Percentiles rank a stretch among this genome's conserved stretches.
These are phyloP conservation scores for Gambusia yucatana DNA, from an alignment of 2,797 vertebrate species.

Conservation along the genomic window DNA sequence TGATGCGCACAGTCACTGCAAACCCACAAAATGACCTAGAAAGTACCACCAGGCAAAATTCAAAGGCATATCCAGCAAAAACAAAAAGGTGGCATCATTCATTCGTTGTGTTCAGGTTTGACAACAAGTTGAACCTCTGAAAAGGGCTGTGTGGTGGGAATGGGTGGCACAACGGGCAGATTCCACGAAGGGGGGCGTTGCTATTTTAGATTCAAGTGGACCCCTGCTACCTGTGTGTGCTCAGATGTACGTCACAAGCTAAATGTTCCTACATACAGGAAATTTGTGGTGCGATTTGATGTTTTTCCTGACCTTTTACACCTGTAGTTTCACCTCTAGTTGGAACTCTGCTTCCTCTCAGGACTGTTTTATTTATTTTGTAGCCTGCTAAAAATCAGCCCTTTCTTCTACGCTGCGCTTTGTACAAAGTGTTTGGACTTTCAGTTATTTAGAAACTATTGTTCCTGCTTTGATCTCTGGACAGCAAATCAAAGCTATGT, in stretches of 20 bases:
- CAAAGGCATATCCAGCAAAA: slow-evolving; percentile 13
- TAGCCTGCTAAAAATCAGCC: too few relatives aligned
- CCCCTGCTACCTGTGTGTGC: slow-evolving; percentile 41
- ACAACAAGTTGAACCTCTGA: slow-evolving; percentile 13
- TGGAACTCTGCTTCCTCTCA: neutral
- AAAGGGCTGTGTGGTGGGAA: slow-evolving; percentile 19
- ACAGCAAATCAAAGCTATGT: too few relatives aligned
- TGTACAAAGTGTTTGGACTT: too few relatives aligned
- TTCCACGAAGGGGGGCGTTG: slow-evolving; percentile 16
- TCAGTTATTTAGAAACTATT: too few relatives aligned
- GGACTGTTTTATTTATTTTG: neutral
- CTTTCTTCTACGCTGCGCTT: too few relatives aligned
- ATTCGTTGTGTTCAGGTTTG: slow-evolving; percentile 33
- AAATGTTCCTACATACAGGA: slow-evolving; percentile 35
- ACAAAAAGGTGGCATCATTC: slow-evolving; percentile 40
- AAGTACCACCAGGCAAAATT: slow-evolving; percentile 18
- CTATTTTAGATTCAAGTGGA: slow-evolving; percentile 31
- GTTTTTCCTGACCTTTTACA: neutral
- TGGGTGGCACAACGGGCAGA: slow-evolving; percentile 22
- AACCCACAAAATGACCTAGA: slow-evolving; percentile 36
- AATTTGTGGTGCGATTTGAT: too few relatives aligned
- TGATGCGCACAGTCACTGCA: neutral
- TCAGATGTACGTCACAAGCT: slow-evolving; percentile 54
- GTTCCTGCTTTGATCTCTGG: too few relatives aligned
- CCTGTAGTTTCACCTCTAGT: neutral